Percentiles rank a stretch among this genome's conserved stretches.
These are phyloP conservation scores for Plebejus melissa DNA, from an alignment of 2,888 invertebrate genomes.

Conservation along the genomic window DNA sequence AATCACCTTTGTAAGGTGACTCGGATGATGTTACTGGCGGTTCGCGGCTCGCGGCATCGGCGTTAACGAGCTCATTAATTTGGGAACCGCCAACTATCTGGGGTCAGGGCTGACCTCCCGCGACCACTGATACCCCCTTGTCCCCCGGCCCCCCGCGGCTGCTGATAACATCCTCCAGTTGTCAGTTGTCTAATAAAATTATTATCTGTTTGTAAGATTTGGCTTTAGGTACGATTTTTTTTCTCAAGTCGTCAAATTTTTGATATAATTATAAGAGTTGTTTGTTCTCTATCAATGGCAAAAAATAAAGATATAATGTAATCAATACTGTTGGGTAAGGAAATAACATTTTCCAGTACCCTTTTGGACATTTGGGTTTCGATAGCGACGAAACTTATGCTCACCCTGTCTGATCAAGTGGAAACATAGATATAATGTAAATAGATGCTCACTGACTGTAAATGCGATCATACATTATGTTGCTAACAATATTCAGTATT, in stretches of 20 bases:
- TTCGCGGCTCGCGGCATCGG: not conserved
- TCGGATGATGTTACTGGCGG: not conserved
- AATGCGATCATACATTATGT: not conserved
- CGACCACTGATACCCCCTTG: not conserved
- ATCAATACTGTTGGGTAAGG: no score
- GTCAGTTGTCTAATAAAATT: no score
- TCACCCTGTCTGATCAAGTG: not conserved
- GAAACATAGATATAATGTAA: not conserved
- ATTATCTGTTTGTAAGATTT: no score
- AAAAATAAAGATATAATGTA: no score
- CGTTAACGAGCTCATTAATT: not conserved
- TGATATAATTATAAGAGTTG: no score
- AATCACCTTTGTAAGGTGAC: not conserved
- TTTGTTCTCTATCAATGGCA: no score
- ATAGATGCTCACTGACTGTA: not conserved
- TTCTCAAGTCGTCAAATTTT: no score
- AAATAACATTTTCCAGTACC: no score
- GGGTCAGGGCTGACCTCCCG: slow-evolving; percentile 8
- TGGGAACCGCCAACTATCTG: not conserved
- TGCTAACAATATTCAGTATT: not conserved
- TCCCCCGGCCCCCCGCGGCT: not conserved
- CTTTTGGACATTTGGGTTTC: no score
- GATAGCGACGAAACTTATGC: not conserved
- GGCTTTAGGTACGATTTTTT: no score
- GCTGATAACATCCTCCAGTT: not conserved